Evolutionary conservation across 2,797 vertebrate genomes (phyloP).

Genomic region (Amniataba percoides): DNA sequence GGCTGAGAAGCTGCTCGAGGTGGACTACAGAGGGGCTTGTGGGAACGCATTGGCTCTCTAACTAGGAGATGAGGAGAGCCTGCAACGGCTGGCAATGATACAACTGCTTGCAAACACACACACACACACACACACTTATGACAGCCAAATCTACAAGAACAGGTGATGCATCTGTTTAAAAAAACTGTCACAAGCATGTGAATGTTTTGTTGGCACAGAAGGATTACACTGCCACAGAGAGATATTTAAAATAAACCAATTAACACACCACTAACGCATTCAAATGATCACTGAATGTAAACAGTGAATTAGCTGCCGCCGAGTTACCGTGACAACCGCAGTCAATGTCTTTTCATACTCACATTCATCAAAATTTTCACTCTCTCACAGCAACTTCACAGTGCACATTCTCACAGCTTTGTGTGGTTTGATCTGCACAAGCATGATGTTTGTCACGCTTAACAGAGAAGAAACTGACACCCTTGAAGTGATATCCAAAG

Average conservation of each 20-base stretch:
- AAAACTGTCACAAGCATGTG: constrained; percentile 12
- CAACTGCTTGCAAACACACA: background rate
- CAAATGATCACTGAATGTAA: constrained; percentile 1
- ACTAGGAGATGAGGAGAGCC: constrained; percentile 17
- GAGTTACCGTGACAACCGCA: background rate
- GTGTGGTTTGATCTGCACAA: background rate
- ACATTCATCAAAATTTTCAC: background rate
- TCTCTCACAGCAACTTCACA: background rate
- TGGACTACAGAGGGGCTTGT: constrained; percentile 11
- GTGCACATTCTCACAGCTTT: background rate
- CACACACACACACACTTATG: background rate
- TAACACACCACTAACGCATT: background rate
- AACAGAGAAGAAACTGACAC: background rate
- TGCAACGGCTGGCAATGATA: background rate
- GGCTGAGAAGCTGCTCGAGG: background rate
- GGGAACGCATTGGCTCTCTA: constrained; percentile 15
- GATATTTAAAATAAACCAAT: constrained; percentile 25
- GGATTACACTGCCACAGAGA: constrained; percentile 2
- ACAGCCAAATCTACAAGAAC: constrained; percentile 27
- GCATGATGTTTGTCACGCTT: background rate
- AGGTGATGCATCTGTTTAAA: constrained; percentile 12
- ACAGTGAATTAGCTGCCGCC: background rate
- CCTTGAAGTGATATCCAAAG: background rate
- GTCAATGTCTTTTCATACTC: background rate
- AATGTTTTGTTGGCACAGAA: constrained; percentile 15